Conservation (phyloP, 1,140 invertebrate genomes). For the Pachyrhynchus sulphureomaculatus region DNA sequence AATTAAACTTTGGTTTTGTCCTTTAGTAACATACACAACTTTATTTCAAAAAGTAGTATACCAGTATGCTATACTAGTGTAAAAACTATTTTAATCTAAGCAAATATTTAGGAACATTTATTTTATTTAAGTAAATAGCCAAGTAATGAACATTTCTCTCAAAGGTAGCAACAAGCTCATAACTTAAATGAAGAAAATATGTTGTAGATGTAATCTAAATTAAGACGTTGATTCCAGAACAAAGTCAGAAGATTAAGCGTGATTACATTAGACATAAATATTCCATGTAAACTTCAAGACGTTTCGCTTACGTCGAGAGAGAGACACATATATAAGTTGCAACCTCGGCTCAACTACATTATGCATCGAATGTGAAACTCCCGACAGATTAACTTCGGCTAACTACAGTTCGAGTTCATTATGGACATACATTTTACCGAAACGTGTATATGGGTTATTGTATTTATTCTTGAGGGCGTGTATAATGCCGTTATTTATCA, state of each 20-base stretch:
- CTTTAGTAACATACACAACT: too few species aligned
- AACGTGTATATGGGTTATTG: neutral
- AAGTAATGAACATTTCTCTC: too few species aligned
- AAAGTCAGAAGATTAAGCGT: neutral
- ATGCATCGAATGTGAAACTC: slow-evolving; percentile 2
- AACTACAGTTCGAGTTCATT: neutral
- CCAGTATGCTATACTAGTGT: too few species aligned
- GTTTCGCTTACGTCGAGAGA: neutral
- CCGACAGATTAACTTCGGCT: neutral
- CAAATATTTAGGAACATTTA: too few species aligned
- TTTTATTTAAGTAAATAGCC: too few species aligned
- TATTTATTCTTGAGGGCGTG: neutral
- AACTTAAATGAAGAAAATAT: too few species aligned
- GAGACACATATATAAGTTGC: neutral
- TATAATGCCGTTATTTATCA: too few species aligned
- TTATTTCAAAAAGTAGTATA: too few species aligned
- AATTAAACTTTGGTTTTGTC: too few species aligned
- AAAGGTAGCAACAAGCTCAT: too few species aligned
- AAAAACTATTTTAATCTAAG: too few species aligned
- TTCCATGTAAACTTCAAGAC: neutral
- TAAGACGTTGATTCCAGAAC: neutral
- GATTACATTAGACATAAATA: neutral
- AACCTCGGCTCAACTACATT: neutral
- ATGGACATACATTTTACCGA: neutral
- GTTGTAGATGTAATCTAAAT: neutral